These are phyloP conservation scores for Anastrepha ludens DNA, from an alignment of 1,140 invertebrate genomes.

Conservation along the genomic window DNA sequence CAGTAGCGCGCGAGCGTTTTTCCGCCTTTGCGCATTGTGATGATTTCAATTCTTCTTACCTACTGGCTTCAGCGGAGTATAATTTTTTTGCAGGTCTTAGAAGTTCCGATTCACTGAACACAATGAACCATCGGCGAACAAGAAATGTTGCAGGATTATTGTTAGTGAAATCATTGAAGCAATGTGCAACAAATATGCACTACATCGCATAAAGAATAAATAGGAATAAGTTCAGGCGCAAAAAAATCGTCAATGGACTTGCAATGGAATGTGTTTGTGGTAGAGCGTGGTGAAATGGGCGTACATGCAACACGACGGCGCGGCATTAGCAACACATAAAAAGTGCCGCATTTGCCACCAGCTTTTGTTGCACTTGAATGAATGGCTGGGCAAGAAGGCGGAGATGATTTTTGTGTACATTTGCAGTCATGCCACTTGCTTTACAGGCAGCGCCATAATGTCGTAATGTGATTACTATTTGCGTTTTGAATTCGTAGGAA, in stretches of 20 bases:
- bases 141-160: slow-evolving; percentile 29
- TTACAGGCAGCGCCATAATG: not conserved
- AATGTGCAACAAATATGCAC: slow-evolving; percentile 17
- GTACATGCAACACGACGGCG: slow-evolving; percentile 40
- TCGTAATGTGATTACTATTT: slow-evolving; percentile 37
- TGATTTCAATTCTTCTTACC: not conserved
- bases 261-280: not conserved
- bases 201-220: slow-evolving; percentile 15
- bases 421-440: not conserved
- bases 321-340: slow-evolving; percentile 52
- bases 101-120: slow-evolving; percentile 37
- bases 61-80: not conserved
- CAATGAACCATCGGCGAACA: not conserved
- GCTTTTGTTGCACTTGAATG: slow-evolving; percentile 46
- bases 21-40: slow-evolving; percentile 41
- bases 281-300: not conserved
- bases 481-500: slow-evolving; percentile 39
- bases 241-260: not conserved
- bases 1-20: slow-evolving; percentile 51
- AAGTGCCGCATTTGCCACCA: slow-evolving; percentile 57
- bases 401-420: not conserved
- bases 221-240: not conserved
- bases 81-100: not conserved
- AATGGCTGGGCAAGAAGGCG: not conserved
- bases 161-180: slow-evolving; percentile 14